phyloP scores from a whole-genome alignment of 2,113 vertebrate genomes.

The Ceuthmochares aereus region DNA sequence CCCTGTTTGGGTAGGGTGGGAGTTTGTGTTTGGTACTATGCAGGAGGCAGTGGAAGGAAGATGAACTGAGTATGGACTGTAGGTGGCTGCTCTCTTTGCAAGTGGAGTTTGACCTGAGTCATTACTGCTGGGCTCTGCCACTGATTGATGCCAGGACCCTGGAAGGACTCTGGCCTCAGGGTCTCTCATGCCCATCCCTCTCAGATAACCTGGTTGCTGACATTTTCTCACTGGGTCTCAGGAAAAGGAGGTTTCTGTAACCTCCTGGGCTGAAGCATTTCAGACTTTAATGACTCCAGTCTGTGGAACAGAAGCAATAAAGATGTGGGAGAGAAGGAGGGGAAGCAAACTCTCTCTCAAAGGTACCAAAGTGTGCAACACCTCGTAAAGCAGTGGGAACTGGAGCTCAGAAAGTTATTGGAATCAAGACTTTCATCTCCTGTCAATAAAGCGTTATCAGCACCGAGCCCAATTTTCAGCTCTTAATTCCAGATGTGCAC shows the following conservation, averaged over 20 bases:
- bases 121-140: neutral
- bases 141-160: neutral
- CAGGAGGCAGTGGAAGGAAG: neutral
- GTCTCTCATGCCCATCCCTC: neutral
- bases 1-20: fast-evolving
- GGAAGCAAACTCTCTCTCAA: constrained; percentile 61
- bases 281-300: constrained; percentile 56
- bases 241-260: constrained; percentile 14
- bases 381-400: constrained; percentile 76
- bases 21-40: neutral
- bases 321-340: constrained; percentile 55
- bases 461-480: constrained; percentile 46
- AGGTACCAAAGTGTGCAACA: constrained; percentile 74
- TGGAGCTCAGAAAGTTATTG: constrained; percentile 65
- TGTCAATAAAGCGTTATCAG: constrained; percentile 76
- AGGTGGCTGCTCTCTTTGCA: neutral
- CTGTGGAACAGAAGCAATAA: constrained; percentile 71
- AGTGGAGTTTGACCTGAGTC: neutral
- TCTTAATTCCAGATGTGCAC: constrained; percentile 75
- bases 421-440: constrained; percentile 78
- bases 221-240: neutral
- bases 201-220: neutral
- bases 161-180: neutral
- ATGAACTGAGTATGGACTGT: fast-evolving
- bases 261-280: constrained; percentile 2